A percentile compares a stretch with the other conserved stretches of the same genome.
phyloP scores from a whole-genome alignment of 2,888 invertebrate species.

The Entomobrya proxima region DNA sequence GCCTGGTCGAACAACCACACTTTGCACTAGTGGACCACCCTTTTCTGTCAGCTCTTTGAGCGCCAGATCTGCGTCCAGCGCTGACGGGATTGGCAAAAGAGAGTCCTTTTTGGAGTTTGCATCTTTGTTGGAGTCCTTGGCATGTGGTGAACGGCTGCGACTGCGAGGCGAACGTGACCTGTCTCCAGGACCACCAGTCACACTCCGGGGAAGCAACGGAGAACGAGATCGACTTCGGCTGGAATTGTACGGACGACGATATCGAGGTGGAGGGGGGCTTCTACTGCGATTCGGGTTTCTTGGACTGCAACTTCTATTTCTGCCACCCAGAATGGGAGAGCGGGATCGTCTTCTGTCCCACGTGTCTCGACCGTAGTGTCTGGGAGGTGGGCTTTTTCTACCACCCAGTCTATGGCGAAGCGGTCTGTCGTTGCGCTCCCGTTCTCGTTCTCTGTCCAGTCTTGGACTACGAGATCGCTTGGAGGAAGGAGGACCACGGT shows the following conservation, averaged over 20 bases:
- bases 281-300: slow-evolving; percentile 67
- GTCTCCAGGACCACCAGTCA: slow-evolving; percentile 16
- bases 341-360: slow-evolving; percentile 73
- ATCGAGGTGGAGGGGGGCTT: slow-evolving; percentile 70
- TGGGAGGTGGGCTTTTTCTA: slow-evolving; percentile 69
- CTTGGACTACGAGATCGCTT: slow-evolving; percentile 78
- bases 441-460: slow-evolving; percentile 77
- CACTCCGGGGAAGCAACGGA: no score
- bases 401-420: slow-evolving; percentile 65
- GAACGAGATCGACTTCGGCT: slow-evolving; percentile 73
- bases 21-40: slow-evolving; percentile 64
- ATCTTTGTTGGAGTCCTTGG: slow-evolving; percentile 22
- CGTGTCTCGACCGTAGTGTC: slow-evolving; percentile 71
- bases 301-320: slow-evolving; percentile 72
- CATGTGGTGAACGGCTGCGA: slow-evolving; percentile 52
- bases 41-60: slow-evolving; percentile 57
- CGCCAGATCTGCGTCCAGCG: slow-evolving; percentile 9
- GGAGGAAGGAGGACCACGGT: slow-evolving; percentile 71
- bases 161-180: slow-evolving; percentile 59
- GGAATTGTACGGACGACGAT: slow-evolving; percentile 70
- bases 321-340: slow-evolving; percentile 63
- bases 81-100: slow-evolving; percentile 57
- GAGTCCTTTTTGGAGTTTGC: slow-evolving; percentile 60
- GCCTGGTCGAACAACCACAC: slow-evolving; percentile 68
- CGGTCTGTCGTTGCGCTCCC: slow-evolving; percentile 73